Evolutionary conservation across 2,113 vertebrate species (phyloP).

Genomic region (Pygoscelis antarcticus): DNA sequence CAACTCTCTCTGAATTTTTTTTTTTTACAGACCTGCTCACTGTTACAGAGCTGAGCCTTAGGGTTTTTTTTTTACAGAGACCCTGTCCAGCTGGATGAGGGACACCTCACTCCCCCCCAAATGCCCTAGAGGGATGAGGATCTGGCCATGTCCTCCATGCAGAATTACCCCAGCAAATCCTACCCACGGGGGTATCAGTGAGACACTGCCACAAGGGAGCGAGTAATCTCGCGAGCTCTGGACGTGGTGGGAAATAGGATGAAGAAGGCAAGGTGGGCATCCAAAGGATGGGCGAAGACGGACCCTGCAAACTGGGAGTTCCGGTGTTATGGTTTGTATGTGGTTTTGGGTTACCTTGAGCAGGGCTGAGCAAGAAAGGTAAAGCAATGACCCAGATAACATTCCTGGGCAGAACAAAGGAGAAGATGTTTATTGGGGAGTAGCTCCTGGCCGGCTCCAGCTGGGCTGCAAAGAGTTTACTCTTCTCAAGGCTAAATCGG

Average conservation of each 20-base stretch:
- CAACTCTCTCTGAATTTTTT: not conserved
- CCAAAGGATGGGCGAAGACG: not conserved
- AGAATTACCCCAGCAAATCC: not conserved
- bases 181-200: accelerated
- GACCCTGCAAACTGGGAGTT: not conserved
- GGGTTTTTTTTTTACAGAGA: not conserved
- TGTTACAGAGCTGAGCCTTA: not conserved
- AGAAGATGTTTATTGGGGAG: not conserved
- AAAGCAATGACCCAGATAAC: constrained; percentile 37
- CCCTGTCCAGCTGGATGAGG: not conserved
- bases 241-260: not conserved
- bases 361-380: not conserved
- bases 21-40: not conserved
- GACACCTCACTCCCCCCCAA: not conserved
- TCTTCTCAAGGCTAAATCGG: not conserved
- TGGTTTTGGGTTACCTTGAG: not conserved
- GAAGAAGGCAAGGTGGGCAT: not conserved
- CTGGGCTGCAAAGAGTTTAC: not conserved
- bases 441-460: not conserved
- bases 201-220: accelerated
- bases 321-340: not conserved
- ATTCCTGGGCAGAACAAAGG: not conserved
- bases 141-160: not conserved
- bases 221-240: not conserved
- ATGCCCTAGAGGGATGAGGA: not conserved